phyloP scores from a whole-genome alignment of 2,113 vertebrate species.

The Hydropotes inermis region DNA sequence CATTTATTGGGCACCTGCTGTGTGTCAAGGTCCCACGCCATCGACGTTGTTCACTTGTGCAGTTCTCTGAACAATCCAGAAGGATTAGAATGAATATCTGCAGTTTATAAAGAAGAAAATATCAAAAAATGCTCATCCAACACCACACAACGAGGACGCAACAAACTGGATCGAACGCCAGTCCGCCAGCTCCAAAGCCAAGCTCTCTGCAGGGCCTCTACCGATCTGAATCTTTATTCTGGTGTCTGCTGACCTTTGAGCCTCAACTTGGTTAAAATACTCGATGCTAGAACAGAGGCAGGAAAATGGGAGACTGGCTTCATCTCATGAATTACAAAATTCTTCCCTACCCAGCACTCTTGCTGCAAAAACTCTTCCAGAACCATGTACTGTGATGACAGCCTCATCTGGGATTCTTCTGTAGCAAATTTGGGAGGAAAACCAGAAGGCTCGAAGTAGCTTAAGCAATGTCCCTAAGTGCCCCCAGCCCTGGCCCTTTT shows the following conservation, averaged over 20 bases:
- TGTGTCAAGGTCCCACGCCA: neutral
- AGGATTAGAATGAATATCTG: neutral
- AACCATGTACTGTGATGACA: neutral
- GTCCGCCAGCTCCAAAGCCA: neutral
- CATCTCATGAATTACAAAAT: neutral
- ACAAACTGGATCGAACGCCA: neutral
- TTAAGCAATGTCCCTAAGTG: neutral
- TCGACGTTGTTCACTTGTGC: rapidly evolving
- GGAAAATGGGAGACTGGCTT: neutral
- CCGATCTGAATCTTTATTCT: neutral
- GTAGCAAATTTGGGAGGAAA: neutral
- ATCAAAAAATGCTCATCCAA: neutral
- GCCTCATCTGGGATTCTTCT: neutral
- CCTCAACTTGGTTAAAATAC: neutral
- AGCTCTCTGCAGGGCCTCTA: rapidly evolving
- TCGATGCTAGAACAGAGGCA: neutral
- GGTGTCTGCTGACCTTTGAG: neutral
- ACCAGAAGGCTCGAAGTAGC: neutral
- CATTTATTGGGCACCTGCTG: neutral
- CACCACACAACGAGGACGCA: neutral
- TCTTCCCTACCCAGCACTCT: neutral
- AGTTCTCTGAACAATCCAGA: neutral
- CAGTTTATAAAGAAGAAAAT: neutral
- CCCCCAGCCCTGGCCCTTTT: neutral
- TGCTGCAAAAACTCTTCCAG: neutral